Conservation (phyloP, 2,888 invertebrate species). For the Aleiodes alternator region DNA sequence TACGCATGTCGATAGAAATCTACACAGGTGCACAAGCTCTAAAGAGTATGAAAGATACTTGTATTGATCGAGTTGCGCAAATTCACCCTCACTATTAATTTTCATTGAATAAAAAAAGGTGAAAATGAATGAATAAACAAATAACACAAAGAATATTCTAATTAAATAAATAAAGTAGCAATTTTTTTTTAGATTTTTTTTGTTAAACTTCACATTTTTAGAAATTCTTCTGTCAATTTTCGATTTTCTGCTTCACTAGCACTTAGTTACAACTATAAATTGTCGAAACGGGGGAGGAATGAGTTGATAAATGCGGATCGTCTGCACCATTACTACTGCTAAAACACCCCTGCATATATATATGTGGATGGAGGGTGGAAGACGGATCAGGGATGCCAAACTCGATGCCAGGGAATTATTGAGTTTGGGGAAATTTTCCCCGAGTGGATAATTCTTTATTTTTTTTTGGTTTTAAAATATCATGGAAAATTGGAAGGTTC, state of each 20-base stretch:
- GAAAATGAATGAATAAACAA: slow-evolving; percentile 43
- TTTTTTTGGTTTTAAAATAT: too few species aligned
- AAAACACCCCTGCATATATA: neutral
- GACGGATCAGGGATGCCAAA: slow-evolving; percentile 5
- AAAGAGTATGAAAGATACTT: slow-evolving; percentile 51
- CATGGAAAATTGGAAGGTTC: too few species aligned
- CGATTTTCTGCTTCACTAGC: too few species aligned
- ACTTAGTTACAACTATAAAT: too few species aligned
- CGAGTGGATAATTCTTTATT: too few species aligned
- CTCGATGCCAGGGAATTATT: neutral
- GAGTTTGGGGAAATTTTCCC: slow-evolving; percentile 1
- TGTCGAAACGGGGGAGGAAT: slow-evolving; percentile 51
- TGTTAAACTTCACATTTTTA: neutral
- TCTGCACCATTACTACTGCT: slow-evolving; percentile 59
- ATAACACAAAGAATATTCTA: slow-evolving; percentile 33
- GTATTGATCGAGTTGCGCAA: slow-evolving; percentile 63
- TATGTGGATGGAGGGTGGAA: neutral
- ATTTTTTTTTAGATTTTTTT: neutral
- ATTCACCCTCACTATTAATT: slow-evolving; percentile 35
- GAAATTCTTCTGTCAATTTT: neutral
- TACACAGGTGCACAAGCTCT: slow-evolving; percentile 27
- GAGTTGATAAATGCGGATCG: slow-evolving; percentile 58
- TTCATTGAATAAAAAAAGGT: slow-evolving; percentile 6
- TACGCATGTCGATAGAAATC: slow-evolving; percentile 40
- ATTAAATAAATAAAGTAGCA: neutral